Base-by-base conservation (phyloP, 2,113 vertebrate species). In the Oncorhynchus tshawytscha region DNA sequence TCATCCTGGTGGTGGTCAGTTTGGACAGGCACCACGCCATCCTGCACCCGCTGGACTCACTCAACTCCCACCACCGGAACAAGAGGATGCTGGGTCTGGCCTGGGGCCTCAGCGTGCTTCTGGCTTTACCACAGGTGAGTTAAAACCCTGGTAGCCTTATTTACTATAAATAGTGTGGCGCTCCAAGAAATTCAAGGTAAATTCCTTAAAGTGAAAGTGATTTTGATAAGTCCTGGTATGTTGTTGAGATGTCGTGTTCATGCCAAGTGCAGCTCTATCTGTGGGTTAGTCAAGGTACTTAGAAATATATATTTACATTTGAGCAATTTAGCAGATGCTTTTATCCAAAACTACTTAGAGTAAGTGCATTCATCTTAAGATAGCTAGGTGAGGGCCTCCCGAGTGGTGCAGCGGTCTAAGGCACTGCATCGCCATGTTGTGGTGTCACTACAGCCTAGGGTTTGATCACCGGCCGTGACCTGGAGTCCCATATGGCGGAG, bases 1-100 rank as follows among this genome's bases (percentile, higher is more conserved):
- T 91, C 87, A 88, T 93, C 76, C 87, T 94, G 16, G 91, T 94
- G 5, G 93, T 92, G 78, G 93, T 94, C 86, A 92, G 92, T 72
- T 86, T 94, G 4, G 93, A 94, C 88, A 89, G 93, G 3, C 93
- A 92, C 51, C 89, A 92, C 27, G 93, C 92, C 79, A 93, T 94
- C 70, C 86, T 94, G 59, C 90, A 85, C 34, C 93, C 93, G 0
- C 89, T 94, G 29, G 88, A 92, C 9, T 90, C 93, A 0, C 78
- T 93, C 66, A 91, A 75, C 1, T 89, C 93, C 0, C 91, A 91
- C 72, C 54, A 64, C 54, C 78, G 93, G 34, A 94, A 94, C 78
- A 82, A 86, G 5, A 85, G 82, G 34, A 92, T 93, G 93, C 84
- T 94, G 71, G 59, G 87, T 59, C 29, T 89, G 7, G 93, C 93